Percentiles rank a stretch among this genome's conserved stretches.
Evolutionary conservation across 2,113 vertebrate species (phyloP).

Genomic region (Ptilonorhynchus violaceus): DNA sequence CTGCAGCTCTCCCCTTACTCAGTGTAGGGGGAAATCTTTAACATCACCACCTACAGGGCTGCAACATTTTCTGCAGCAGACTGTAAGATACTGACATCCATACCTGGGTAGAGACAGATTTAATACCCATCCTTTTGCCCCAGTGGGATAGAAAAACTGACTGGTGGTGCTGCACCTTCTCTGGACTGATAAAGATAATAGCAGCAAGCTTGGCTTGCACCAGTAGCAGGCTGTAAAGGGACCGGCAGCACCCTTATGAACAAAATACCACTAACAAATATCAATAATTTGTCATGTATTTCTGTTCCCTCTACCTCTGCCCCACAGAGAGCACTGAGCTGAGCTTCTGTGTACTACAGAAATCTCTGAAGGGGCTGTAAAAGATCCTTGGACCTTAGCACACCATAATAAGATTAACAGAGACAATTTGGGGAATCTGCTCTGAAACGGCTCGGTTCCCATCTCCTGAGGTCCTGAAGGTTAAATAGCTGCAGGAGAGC

Average conservation of each 20-base stretch:
- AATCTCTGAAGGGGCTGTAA: neutral
- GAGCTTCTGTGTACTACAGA: neutral
- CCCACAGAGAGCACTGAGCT: neutral
- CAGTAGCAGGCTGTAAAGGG: neutral
- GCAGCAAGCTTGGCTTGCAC: neutral
- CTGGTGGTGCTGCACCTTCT: neutral
- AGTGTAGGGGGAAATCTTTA: slow-evolving; percentile 14
- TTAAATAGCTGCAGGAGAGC: neutral
- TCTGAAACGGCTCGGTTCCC: neutral
- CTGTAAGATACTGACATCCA: slow-evolving; percentile 3
- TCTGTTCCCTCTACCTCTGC: neutral
- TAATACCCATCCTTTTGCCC: neutral
- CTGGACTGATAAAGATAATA: neutral
- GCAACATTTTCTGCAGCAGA: neutral
- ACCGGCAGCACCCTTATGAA: neutral
- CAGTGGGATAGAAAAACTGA: neutral
- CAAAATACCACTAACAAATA: neutral
- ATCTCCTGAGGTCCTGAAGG: neutral
- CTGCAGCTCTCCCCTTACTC: slow-evolving; percentile 16
- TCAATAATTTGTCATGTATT: neutral
- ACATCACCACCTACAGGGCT: neutral
- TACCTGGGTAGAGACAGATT: neutral
- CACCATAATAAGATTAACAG: neutral
- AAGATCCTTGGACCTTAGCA: neutral
- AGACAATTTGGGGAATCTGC: neutral